Conservation (phyloP, 2,797 vertebrate genomes). For the Melanotaenia pygmaea region DNA sequence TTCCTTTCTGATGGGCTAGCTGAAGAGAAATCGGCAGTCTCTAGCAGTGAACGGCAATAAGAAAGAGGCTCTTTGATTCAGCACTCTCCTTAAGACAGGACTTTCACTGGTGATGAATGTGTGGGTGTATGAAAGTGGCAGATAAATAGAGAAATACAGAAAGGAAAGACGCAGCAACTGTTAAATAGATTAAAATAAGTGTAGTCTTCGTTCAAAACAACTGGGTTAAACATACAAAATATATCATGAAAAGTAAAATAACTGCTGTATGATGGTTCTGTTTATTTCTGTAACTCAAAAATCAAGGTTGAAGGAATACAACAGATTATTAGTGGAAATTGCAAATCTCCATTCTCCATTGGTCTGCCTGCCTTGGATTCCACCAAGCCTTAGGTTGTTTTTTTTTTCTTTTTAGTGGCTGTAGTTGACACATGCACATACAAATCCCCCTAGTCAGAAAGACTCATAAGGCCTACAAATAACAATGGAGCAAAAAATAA, state of each 20-base stretch:
- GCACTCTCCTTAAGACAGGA: slow-evolving; percentile 53
- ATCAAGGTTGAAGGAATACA: neutral
- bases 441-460: neutral
- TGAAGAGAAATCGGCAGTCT: slow-evolving; percentile 25
- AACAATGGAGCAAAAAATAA: slow-evolving; percentile 12
- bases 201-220: slow-evolving; percentile 18
- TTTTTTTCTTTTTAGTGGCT: too few species aligned
- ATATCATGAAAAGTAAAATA: slow-evolving; percentile 1
- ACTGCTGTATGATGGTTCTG: neutral
- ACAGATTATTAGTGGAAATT: neutral
- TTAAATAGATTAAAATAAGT: slow-evolving; percentile 26
- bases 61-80: slow-evolving; percentile 69
- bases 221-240: neutral
- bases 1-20: slow-evolving; percentile 26
- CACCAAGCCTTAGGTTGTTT: too few species aligned
- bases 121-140: slow-evolving; percentile 56
- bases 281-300: neutral
- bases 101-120: slow-evolving; percentile 49
- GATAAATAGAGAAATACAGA: slow-evolving; percentile 42
- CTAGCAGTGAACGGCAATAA: slow-evolving; percentile 51
- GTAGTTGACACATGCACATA: too few species aligned
- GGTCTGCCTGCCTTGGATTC: neutral
- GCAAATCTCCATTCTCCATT: neutral
- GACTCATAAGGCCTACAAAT: neutral
- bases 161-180: slow-evolving; percentile 30